These are phyloP conservation scores for Papio anubis DNA, from an alignment of 2,113 vertebrate genomes.

Conservation along the genomic window DNA sequence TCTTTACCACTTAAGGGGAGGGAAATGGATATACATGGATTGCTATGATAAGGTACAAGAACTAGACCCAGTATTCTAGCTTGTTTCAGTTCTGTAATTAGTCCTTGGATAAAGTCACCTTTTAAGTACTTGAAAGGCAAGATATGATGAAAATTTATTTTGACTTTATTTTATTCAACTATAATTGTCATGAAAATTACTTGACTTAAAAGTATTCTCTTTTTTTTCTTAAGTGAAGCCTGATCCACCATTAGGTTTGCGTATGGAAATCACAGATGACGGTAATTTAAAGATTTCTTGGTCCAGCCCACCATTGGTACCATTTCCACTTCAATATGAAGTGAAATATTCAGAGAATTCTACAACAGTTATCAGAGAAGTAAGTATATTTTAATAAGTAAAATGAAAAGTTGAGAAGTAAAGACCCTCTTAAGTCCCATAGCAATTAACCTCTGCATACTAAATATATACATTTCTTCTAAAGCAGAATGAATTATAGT, in stretches of 20 bases:
- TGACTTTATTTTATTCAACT: neutral
- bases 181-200: neutral
- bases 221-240: conserved; percentile 87
- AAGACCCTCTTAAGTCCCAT: neutral
- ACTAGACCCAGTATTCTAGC: neutral
- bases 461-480: neutral
- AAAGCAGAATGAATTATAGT: neutral
- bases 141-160: neutral
- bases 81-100: conserved; percentile 22
- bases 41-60: neutral
- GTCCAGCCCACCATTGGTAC: conserved; percentile 75
- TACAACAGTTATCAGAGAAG: conserved; percentile 70
- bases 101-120: neutral
- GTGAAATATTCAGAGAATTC: conserved; percentile 85
- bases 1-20: neutral
- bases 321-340: conserved; percentile 85
- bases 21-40: neutral
- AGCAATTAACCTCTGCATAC: neutral
- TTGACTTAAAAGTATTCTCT: neutral
- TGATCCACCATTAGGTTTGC: conserved; percentile 87
- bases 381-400: conserved; percentile 69
- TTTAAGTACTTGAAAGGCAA: neutral
- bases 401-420: neutral
- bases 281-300: conserved; percentile 89
- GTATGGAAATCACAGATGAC: conserved; percentile 85